Base-by-base conservation (phyloP, 2,888 invertebrate genomes). In the Heliconius aoede region DNA sequence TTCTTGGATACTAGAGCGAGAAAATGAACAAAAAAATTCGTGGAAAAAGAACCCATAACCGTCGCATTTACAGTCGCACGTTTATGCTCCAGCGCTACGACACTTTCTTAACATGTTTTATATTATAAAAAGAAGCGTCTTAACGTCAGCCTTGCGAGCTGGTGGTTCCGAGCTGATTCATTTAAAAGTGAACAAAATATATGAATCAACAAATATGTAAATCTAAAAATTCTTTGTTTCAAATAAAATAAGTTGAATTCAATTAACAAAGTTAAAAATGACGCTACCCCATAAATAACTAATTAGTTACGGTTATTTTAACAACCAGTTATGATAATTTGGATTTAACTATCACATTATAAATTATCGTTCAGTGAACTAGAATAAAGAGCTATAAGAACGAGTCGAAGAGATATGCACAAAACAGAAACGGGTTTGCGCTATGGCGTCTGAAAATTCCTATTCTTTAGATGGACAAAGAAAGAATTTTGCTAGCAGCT, bases 381-480 rank as follows among this genome's bases (percentile, higher is more conserved):
- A 69, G 69, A 32, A 69, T 69, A 55, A 69, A 55, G 30, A 51
- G 24, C 51, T 30, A 55, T 69, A 55, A 28, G 30, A 51, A 69
- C 51, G 51, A 55, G 55, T 32, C 51, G 26, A 62, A 26, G 30
- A 69, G 36, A 64, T 71, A 76, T 74, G 61, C 74, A 72, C 60
- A 60, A 60, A 72, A 60, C 69, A 64, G 64, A 64, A 76, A 76
- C 75, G 40, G 71, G 75, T 76, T 72, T 60, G 21, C 36, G 32
- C 71, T 72, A 32, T 76, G 71, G 71, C 71, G 55, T 64, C 58
- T 72, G 75, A 55, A 58, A 76, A 72, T 72, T 55, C 75, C 55
- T 64, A 69, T 30, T n/a, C 11, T 21, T 61, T 61, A 68, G 46
- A 46, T 3, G 46, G 21, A 5, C 46, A 18, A 46, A 46, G 46